Conservation (phyloP, 2,888 invertebrate species). For the Clanis bilineata region DNA sequence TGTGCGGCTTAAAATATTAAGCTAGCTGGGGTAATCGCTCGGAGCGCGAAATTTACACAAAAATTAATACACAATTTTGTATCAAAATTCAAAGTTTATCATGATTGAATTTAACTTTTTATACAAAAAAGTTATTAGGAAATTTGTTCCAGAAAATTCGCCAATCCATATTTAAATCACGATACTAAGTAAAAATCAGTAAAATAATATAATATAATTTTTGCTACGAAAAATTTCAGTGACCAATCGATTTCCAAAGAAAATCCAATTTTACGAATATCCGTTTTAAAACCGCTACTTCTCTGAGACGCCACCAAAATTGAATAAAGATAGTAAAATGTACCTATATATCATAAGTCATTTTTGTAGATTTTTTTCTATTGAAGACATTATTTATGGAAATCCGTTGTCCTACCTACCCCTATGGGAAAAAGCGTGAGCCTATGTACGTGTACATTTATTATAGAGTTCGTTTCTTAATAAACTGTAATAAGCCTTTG, state of each 20-base stretch:
- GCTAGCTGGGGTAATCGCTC: neutral
- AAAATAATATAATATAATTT: neutral
- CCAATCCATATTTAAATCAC: neutral
- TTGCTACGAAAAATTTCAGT: neutral
- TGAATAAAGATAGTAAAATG: neutral
- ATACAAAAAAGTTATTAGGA: neutral
- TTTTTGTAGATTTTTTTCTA: too few species aligned
- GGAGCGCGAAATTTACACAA: conserved; percentile 6
- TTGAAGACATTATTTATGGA: too few species aligned
- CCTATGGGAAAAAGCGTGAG: too few species aligned
- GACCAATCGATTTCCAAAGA: neutral
- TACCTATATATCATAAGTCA: too few species aligned
- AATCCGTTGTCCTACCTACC: too few species aligned
- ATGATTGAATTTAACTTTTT: neutral
- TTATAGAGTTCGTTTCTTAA: too few species aligned
- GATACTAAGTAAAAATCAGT: neutral
- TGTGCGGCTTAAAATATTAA: neutral
- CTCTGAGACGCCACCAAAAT: neutral
- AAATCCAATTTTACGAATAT: too few species aligned
- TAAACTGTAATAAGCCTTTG: too few species aligned
- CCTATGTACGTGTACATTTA: too few species aligned
- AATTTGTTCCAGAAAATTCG: neutral
- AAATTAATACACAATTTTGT: neutral
- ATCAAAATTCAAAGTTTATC: neutral
- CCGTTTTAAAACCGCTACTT: too few species aligned